Percentiles rank a stretch among this genome's conserved stretches.
These are phyloP conservation scores for Calliopsis andreniformis DNA, from an alignment of 1,140 invertebrate species.

Conservation along the genomic window DNA sequence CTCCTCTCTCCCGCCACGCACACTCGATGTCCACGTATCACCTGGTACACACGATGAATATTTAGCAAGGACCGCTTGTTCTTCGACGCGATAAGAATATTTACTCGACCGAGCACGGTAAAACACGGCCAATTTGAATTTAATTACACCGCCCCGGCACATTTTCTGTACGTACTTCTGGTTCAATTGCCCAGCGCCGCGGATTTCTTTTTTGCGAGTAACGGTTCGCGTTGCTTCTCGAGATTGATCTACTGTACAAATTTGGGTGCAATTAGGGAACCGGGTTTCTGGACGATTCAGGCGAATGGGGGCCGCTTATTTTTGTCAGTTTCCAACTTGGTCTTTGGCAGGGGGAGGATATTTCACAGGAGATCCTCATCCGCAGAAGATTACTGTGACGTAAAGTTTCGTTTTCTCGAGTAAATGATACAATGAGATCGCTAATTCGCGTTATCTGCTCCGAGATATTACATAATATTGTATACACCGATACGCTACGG, in stretches of 20 bases:
- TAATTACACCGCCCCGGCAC: conserved; percentile 43
- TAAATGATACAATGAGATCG: conserved; percentile 19
- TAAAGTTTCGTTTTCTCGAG: conserved; percentile 34
- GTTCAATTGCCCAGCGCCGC: neutral
- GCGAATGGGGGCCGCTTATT: neutral
- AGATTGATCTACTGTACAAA: conserved; percentile 20
- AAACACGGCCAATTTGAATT: conserved; percentile 42
- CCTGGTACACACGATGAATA: conserved; percentile 66
- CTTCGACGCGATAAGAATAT: conserved; percentile 60
- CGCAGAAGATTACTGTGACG: neutral
- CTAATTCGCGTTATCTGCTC: conserved; percentile 51
- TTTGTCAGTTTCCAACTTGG: neutral
- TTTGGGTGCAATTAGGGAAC: neutral
- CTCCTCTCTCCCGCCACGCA: neutral
- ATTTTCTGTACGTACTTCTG: conserved; percentile 14
- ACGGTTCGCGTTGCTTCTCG: neutral
- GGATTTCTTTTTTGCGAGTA: conserved; percentile 3
- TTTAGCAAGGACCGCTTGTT: conserved; percentile 63
- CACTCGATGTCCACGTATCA: conserved; percentile 41
- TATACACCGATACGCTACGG: conserved; percentile 34
- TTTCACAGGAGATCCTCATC: too few relatives aligned
- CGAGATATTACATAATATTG: conserved; percentile 53
- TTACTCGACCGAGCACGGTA: neutral
- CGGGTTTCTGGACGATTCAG: neutral
- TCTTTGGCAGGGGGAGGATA: too few relatives aligned